A percentile compares a stretch with the other conserved stretches of the same genome.
Conservation (phyloP, 2,113 vertebrate species). For the Pelmatolapia mariae region DNA sequence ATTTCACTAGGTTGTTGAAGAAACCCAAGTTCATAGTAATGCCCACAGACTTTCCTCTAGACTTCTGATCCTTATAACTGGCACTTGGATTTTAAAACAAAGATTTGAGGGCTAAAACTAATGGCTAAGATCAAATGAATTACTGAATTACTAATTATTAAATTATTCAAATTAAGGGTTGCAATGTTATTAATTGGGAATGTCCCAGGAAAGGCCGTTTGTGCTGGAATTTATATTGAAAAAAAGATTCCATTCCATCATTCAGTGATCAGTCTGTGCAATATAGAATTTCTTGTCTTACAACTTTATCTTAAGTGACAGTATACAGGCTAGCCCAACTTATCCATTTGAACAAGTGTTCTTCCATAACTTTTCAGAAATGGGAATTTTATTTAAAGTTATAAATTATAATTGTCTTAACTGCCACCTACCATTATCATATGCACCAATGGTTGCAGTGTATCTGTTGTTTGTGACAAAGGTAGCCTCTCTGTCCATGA, state of each 20-base stretch:
- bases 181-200: not conserved
- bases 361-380: not conserved
- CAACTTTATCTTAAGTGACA: not conserved
- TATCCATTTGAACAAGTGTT: not conserved
- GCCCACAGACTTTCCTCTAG: not conserved
- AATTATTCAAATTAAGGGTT: not conserved
- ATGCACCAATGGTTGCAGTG: conserved; percentile 76
- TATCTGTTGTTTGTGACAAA: no score
- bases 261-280: not conserved
- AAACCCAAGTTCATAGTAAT: not conserved
- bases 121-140: not conserved
- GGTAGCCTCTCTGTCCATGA: no score
- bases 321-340: not conserved
- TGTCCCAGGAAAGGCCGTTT: not conserved
- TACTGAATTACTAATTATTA: not conserved
- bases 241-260: not conserved
- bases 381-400: not conserved
- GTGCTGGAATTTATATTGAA: not conserved
- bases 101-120: rapidly evolving
- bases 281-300: not conserved
- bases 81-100: not conserved
- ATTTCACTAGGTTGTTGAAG: not conserved
- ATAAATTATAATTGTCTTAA: not conserved
- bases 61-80: not conserved
- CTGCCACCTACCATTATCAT: conserved; percentile 38